Evolutionary conservation across 2,888 invertebrate species (phyloP).

Genomic region (Ophion obscuratus): DNA sequence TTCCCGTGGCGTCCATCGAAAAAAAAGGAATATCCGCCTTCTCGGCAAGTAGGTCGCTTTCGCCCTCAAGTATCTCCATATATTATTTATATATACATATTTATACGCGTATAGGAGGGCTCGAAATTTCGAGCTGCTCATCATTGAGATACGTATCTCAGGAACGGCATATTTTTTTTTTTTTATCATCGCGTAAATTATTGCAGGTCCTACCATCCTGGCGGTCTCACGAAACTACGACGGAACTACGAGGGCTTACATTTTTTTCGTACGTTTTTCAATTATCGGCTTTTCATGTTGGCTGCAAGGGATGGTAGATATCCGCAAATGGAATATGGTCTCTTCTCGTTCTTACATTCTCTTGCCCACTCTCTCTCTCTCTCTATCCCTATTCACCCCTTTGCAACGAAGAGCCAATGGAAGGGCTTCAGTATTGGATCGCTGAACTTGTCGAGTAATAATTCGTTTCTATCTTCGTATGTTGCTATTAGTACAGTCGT

Average conservation of each 20-base stretch:
- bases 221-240: no score
- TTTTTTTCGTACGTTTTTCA: neutral
- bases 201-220: neutral
- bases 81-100: neutral
- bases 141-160: conserved; percentile 21
- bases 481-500: no score
- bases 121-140: conserved; percentile 9
- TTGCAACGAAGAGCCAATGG: no score
- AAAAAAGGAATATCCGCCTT: conserved; percentile 41
- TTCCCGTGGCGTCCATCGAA: conserved; percentile 46
- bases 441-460: neutral
- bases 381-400: neutral
- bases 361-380: neutral
- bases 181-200: neutral
- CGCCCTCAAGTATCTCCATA: neutral
- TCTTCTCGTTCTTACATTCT: neutral
- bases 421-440: neutral
- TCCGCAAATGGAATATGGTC: neutral
- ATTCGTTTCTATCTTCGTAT: conserved; percentile 5
- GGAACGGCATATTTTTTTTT: neutral
- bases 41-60: conserved; percentile 41
- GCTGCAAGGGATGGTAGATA: neutral
- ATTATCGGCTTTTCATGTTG: neutral
- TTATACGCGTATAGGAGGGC: neutral
- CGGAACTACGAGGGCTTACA: neutral